A percentile compares a stretch with the other conserved stretches of the same genome.
phyloP scores from a whole-genome alignment of 2,888 invertebrate genomes.

The Eueremaeus valkanovi region DNA sequence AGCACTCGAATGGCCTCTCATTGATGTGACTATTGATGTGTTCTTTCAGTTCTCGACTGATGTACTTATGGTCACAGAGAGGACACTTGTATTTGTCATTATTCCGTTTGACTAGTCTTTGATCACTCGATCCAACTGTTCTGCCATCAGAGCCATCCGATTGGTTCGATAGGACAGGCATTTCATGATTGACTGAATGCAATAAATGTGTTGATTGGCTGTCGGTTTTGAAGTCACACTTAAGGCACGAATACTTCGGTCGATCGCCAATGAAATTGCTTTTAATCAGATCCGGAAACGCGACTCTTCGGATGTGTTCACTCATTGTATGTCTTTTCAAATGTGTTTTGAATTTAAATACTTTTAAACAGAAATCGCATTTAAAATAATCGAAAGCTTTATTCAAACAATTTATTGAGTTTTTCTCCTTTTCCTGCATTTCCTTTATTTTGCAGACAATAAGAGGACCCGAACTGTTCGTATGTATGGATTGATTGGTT shows the following conservation, averaged over 20 bases:
- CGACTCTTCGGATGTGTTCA: constrained; percentile 23
- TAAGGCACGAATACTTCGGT: constrained; percentile 19
- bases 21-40: constrained; percentile 45
- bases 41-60: constrained; percentile 41
- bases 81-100: constrained; percentile 32
- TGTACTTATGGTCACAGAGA: constrained; percentile 16
- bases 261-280: constrained; percentile 29
- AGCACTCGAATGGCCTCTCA: constrained; percentile 44
- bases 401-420: neutral
- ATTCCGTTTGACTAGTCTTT: neutral
- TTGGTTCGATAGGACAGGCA: neutral
- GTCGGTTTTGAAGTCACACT: constrained; percentile 29
- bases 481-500: neutral
- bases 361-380: constrained; percentile 14
- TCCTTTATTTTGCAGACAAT: neutral
- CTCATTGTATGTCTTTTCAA: constrained; percentile 23
- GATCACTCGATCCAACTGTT: neutral
- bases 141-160: neutral
- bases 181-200: constrained; percentile 25
- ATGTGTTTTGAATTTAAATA: constrained; percentile 24
- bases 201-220: constrained; percentile 25
- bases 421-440: neutral
- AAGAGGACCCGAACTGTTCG: constrained; percentile 13
- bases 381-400: neutral
- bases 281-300: constrained; percentile 23